Evolutionary conservation across 92 coral and sea anemone species (phyloP).

Genomic region (Bergia puertoricense): DNA sequence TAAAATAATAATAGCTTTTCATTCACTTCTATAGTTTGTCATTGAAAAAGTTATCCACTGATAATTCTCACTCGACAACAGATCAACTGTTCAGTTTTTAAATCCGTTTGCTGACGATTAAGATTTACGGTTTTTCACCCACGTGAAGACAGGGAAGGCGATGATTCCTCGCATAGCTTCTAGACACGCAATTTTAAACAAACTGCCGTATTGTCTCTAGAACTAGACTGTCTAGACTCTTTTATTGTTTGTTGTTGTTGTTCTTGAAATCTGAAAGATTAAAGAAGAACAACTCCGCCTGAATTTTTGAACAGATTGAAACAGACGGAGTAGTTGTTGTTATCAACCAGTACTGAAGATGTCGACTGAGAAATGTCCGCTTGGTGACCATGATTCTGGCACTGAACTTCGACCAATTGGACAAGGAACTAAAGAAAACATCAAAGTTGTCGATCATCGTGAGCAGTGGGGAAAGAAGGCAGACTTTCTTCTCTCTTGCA

Average conservation of each 20-base stretch:
- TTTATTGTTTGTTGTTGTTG: no score
- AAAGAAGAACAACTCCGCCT: no score
- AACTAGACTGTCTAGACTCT: background rate
- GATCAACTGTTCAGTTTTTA: background rate
- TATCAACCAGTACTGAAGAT: no score
- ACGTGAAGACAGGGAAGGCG: background rate
- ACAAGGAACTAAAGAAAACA: background rate
- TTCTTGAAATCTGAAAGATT: no score
- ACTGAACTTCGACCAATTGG: background rate
- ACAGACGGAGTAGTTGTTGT: no score
- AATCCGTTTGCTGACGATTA: background rate
- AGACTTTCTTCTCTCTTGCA: constrained; percentile 59
- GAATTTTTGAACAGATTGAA: no score
- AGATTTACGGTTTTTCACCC: background rate
- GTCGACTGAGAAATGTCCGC: no score
- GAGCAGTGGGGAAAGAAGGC: constrained; percentile 59
- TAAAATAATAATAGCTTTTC: no score
- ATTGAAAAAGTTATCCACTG: background rate
- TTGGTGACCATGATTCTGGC: no score
- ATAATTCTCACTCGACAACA: background rate
- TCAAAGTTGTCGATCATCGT: constrained; percentile 20
- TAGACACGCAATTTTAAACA: background rate
- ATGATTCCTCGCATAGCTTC: background rate
- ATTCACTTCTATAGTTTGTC: no score
- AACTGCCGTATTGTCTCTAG: background rate